Evolutionary conservation across 1,140 invertebrate genomes (phyloP), one percentile per base, ranked within the genome.

Genomic region (Drosophila hydei): DNA sequence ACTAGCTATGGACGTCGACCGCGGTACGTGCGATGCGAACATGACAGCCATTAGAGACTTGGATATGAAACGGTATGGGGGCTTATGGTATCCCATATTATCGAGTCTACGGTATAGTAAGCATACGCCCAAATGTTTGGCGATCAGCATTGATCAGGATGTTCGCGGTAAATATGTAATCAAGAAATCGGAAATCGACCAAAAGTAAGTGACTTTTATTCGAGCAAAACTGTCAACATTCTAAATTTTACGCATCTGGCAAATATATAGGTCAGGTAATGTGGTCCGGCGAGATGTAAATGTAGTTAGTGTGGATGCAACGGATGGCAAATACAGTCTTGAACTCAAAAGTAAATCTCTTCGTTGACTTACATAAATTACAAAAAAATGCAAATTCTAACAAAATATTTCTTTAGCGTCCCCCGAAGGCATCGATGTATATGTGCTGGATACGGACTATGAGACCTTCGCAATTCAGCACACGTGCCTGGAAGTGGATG

Each of bases 401-500:
- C 0, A 11, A 33, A 11, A 11, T 33, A 0, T 33, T 33, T 12
- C 8, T 4, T 8, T 11, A 81, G 74, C 3, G 0, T 55, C 60
- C 55, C 52, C 64, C 1, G 11, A 60, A 0, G 75, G 75, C 5
- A 7, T 68, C n/a, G 14, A 68, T 8, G 21, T 81, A 0, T 72
- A 64, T 27, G 9, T 83, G 1, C 25, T 83, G 40, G 75, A 75
- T 1, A 83, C 79, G 16, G 79, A 83, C 43, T 78, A 83, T n/a
- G 2, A 7, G 0, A 59, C 11, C 7, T 83, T 14, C 27, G 50
- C 63, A 11, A 60, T 83, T 9, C 72, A 73, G 11, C 83, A n/a
- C 38, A 18, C 68, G 38, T 83, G 75, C 45, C 27, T 83, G 1
- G 48, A 72, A n/a, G 2, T 30, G 4, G 14, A 9, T 11, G 2